These are phyloP conservation scores for Columba janthina DNA, from an alignment of 2,113 vertebrate species.

Conservation along the genomic window DNA sequence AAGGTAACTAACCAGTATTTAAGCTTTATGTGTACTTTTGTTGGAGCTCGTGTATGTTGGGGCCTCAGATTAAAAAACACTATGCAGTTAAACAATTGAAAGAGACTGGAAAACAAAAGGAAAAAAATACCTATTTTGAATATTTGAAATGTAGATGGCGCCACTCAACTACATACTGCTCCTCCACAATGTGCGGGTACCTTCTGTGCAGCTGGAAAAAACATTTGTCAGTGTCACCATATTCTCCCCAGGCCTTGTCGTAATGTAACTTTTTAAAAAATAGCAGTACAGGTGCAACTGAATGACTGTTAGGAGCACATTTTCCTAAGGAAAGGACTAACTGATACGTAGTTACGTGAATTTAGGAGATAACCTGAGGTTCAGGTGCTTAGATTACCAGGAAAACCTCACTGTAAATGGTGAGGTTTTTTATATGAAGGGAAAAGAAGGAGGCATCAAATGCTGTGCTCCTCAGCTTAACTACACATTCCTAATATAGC, in stretches of 20 bases:
- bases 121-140: neutral
- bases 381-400: neutral
- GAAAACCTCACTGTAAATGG: neutral
- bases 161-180: neutral
- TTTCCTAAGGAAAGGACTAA: neutral
- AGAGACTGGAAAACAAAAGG: neutral
- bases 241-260: neutral
- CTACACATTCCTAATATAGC: neutral
- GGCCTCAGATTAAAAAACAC: neutral
- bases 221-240: rapidly evolving
- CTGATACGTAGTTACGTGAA: rapidly evolving
- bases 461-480: neutral
- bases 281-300: neutral
- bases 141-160: neutral
- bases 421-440: neutral
- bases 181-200: neutral
- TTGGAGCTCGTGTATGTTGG: neutral
- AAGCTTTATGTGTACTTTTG: neutral
- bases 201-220: neutral
- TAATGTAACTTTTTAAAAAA: neutral
- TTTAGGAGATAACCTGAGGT: neutral
- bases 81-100: neutral
- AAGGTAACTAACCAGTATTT: constrained; percentile 76
- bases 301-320: neutral
- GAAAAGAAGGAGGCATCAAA: neutral